Evolutionary conservation across 1,140 invertebrate species (phyloP).

Genomic region (Atopsyche davidsoni): DNA sequence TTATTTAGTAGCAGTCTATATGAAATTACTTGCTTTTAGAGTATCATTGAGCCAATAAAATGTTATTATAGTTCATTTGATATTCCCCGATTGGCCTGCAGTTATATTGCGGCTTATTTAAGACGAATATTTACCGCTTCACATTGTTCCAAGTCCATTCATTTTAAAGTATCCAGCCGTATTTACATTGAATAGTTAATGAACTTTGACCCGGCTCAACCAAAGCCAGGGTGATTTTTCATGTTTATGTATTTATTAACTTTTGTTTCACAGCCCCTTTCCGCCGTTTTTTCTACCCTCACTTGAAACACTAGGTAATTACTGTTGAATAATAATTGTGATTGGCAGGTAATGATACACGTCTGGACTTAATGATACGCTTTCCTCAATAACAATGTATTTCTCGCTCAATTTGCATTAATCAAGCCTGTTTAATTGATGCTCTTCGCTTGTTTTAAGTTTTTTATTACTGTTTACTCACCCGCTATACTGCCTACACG

Average conservation of each 20-base stretch:
- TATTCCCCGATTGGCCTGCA: conserved; percentile 1
- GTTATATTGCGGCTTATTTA: conserved; percentile 6
- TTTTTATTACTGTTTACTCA: conserved; percentile 7
- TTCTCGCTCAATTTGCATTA: conserved; percentile 20
- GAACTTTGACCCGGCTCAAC: not conserved
- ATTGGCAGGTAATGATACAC: conserved; percentile 16
- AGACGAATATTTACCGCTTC: conserved; percentile 11
- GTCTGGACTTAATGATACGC: conserved; percentile 12
- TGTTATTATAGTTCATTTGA: conserved; percentile 2
- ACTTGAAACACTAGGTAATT: conserved; percentile 18
- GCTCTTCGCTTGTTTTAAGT: conserved; percentile 14
- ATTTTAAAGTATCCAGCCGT: conserved; percentile 7
- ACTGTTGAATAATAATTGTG: conserved; percentile 21
- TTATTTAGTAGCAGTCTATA: no score
- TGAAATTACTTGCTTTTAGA: no score
- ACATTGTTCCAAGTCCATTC: conserved; percentile 3
- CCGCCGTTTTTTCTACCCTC: conserved; percentile 9
- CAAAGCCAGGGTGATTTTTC: conserved; percentile 1
- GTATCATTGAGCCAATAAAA: conserved; percentile 4
- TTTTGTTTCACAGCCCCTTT: conserved; percentile 7
- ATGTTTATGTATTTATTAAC: conserved; percentile 25
- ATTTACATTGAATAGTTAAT: conserved; percentile 22
- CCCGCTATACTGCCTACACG: no score
- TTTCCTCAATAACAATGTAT: conserved; percentile 17
- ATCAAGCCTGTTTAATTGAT: conserved; percentile 20